Conservation (phyloP, 2,113 vertebrate genomes). For the Ciconia boyciana region DNA sequence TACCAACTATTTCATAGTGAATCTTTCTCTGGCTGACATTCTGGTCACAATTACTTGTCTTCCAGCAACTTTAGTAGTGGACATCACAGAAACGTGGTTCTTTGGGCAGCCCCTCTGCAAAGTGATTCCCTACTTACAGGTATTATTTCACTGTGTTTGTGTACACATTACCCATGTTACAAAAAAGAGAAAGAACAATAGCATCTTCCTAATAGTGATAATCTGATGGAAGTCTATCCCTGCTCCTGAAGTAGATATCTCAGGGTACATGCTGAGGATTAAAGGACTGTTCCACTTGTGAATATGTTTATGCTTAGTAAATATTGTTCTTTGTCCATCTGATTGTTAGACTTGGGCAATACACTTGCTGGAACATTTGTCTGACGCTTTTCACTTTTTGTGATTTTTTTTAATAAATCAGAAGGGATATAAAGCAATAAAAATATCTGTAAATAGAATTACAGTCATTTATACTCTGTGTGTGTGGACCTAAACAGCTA, state of each 20-base stretch:
- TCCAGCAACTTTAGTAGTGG: slow-evolving; percentile 92
- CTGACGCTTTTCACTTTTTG: background rate
- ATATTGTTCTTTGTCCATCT: background rate
- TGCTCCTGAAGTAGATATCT: background rate
- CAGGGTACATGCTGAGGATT: background rate
- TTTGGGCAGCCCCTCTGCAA: slow-evolving; percentile 93
- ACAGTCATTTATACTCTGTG: background rate
- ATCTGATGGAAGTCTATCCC: background rate
- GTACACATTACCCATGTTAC: background rate
- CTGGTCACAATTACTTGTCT: slow-evolving; percentile 96
- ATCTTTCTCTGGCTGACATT: slow-evolving; percentile 93
- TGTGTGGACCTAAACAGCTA: background rate
- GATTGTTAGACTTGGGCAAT: background rate
- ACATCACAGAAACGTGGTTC: slow-evolving; percentile 98
- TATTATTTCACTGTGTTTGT: slow-evolving; percentile 52
- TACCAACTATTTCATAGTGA: slow-evolving; percentile 98
- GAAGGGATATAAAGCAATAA: background rate
- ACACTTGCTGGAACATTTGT: background rate
- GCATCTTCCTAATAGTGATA: background rate
- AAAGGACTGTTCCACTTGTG: background rate
- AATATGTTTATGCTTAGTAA: background rate
- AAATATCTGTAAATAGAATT: background rate
- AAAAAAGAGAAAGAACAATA: background rate
- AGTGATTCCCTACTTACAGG: slow-evolving; percentile 94
- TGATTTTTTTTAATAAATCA: background rate